phyloP scores from a whole-genome alignment of 2,888 invertebrate species.

The Palloptera scutellata region DNA sequence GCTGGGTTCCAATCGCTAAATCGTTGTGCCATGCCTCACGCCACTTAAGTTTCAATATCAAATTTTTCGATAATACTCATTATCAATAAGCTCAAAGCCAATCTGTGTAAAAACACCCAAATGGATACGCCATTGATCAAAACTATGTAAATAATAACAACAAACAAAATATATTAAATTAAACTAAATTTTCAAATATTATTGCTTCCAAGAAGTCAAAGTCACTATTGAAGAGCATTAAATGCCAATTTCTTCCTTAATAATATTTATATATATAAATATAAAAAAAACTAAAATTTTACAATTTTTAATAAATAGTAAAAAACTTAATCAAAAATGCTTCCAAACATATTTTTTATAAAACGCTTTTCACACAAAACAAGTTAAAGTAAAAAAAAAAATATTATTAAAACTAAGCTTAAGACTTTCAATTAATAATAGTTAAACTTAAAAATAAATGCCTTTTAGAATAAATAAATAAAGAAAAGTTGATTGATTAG shows the following conservation, averaged over 20 bases:
- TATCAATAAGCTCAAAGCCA: neutral
- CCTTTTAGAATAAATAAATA: slow-evolving; percentile 47
- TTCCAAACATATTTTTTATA: slow-evolving; percentile 53
- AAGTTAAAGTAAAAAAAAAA: slow-evolving; percentile 13
- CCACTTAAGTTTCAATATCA: neutral
- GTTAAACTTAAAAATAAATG: slow-evolving; percentile 51
- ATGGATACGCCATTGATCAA: too few relatives aligned
- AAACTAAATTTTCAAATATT: slow-evolving; percentile 18
- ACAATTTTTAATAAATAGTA: neutral
- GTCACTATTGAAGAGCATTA: slow-evolving; percentile 45
- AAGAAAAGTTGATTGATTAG: too few relatives aligned
- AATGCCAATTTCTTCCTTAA: slow-evolving; percentile 40
- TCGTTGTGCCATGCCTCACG: too few relatives aligned
- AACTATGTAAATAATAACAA: too few relatives aligned
- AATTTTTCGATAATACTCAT: neutral
- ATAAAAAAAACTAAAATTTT: slow-evolving; percentile 30
- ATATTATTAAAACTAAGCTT: slow-evolving; percentile 15
- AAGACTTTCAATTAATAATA: slow-evolving; percentile 12
- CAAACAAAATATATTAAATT: neutral
- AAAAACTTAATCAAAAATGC: slow-evolving; percentile 49
- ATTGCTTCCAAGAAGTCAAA: slow-evolving; percentile 51
- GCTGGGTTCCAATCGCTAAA: too few relatives aligned
- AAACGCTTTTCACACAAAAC: slow-evolving; percentile 49
- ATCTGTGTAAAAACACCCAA: too few relatives aligned
- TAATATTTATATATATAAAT: too few relatives aligned